phyloP scores from a whole-genome alignment of 2,888 invertebrate genomes.

The Notodonta dromedarius region DNA sequence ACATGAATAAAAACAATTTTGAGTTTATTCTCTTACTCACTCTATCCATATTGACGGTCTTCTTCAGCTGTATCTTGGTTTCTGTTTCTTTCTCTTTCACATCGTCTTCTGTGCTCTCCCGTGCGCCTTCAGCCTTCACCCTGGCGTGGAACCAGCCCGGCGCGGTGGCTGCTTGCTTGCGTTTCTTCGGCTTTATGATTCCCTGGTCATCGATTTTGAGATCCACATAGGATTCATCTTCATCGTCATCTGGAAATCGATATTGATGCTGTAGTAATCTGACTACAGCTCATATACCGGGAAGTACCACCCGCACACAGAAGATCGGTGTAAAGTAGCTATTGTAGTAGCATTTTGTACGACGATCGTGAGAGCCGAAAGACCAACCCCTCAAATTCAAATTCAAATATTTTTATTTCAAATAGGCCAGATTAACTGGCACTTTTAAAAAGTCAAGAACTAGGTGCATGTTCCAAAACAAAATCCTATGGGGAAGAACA shows the following conservation, averaged over 20 bases:
- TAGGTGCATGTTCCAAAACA: no score
- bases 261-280: neutral
- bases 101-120: constrained; percentile 29
- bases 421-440: no score
- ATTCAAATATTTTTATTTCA: no score
- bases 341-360: no score
- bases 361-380: no score
- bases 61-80: constrained; percentile 70
- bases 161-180: constrained; percentile 31
- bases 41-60: constrained; percentile 71
- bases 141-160: constrained; percentile 71
- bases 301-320: no score
- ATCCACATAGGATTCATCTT: constrained; percentile 74
- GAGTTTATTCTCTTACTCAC: constrained; percentile 40
- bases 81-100: constrained; percentile 55
- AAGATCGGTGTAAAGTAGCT: no score
- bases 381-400: no score
- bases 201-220: constrained; percentile 72
- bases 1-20: no score
- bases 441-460: no score
- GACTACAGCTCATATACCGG: no score
- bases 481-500: no score
- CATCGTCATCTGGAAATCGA: constrained; percentile 60
- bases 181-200: constrained; percentile 66
- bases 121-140: constrained; percentile 47